Base-by-base conservation (phyloP, 2,888 invertebrate genomes). In the Bembecia ichneumoniformis region DNA sequence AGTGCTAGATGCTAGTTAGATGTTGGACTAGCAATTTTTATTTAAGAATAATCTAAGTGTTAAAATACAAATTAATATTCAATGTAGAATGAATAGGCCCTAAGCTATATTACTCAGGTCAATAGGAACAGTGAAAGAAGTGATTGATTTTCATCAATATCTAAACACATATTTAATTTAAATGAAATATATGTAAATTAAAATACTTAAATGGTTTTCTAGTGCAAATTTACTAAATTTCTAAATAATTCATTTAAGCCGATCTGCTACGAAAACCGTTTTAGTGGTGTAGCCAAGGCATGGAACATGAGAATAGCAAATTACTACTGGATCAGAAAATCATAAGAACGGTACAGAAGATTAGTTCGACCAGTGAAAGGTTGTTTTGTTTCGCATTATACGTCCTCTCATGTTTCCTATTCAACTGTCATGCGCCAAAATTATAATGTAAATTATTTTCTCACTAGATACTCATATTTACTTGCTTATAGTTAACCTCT, bases 271-370 rank as follows among this genome's bases (percentile, higher is more conserved):
- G 15, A 44, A 13, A 17, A 9, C 44, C 44, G 13, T 44, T 44
- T 44, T 44, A 44, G 11, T 45, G n/a, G 52, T 59, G 57, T 63
- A 62, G 50, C 59, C 68, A 74, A 67, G 61, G 53, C 58, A 67
- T 63, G 74, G 76, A 76, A 74, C 74, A 67, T 56, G 63, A 57
- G 62, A 66, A 67, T 63, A 66, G 71, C 62, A 77, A 82, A 82
- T 82, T 79, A 77, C 74, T 75, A 77, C 74, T 75, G 77, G 72
- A 77, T 80, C 76, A 75, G 68, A 72, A 73, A 75, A 77, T 68
- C 61, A 63, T 63, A 63, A 28, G 60, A 64, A 74, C 82, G 74
- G 80, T 79, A 78, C 59, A 62, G 57, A 61, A 63, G 63, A 83
- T 82, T 82, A 78, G 72, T 74, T 73, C 68, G 70, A 68, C 74